A percentile compares a stretch with the other conserved stretches of the same genome.
Evolutionary conservation across 2,113 vertebrate genomes (phyloP).

Genomic region (Pachypanchax playfairii): DNA sequence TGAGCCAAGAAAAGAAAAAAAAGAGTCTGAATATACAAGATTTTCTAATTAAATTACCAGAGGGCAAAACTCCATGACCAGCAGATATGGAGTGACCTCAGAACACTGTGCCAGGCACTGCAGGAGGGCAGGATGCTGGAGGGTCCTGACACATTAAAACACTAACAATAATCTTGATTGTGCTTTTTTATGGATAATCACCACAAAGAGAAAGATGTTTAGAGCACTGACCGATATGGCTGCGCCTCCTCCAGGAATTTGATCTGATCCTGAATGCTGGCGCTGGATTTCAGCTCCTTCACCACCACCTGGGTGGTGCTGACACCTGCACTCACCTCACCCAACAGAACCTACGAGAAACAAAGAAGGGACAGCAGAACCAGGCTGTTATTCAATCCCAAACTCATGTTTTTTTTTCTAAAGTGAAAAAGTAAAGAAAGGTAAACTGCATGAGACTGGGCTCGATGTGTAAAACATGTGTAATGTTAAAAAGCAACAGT

Average conservation of each 20-base stretch:
- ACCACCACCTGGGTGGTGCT: constrained; percentile 92
- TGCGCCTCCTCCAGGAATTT: constrained; percentile 94
- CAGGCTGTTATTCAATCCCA: background rate
- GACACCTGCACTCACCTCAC: constrained; percentile 89
- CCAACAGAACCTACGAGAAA: constrained; percentile 87
- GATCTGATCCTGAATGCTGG: constrained; percentile 94
- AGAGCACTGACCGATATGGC: constrained; percentile 85
- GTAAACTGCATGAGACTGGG: background rate
- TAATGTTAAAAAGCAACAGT: constrained; percentile 30
- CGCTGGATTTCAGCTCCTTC: constrained; percentile 92
- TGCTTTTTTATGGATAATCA: no score
- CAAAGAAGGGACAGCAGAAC: background rate
- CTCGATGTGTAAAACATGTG: background rate
- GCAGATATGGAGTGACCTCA: constrained; percentile 94
- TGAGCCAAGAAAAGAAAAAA: background rate
- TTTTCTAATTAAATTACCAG: constrained; percentile 84
- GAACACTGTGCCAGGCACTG: constrained; percentile 95
- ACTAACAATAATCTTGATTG: no score
- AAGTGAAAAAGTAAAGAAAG: background rate
- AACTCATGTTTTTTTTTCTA: background rate
- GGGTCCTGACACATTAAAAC: constrained; percentile 78
- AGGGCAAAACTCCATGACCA: constrained; percentile 98
- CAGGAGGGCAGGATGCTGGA: constrained; percentile 93
- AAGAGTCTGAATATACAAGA: background rate
- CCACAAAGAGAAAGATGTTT: background rate